Conservation (phyloP, 1,140 invertebrate species). For the Drosophila lacertosa region DNA sequence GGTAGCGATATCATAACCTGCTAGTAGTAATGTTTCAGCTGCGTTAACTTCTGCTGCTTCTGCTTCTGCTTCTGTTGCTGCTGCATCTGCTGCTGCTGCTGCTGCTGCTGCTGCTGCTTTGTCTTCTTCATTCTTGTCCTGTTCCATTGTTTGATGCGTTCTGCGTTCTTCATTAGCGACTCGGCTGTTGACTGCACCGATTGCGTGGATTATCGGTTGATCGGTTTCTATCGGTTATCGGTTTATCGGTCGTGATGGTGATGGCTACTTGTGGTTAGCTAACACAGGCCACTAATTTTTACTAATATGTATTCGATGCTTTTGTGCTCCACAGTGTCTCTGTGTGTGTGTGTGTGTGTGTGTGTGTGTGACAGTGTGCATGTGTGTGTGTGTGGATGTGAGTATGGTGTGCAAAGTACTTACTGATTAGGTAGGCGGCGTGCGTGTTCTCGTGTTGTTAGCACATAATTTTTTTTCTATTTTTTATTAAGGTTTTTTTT, state of each 20-base stretch:
- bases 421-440: conserved; percentile 44
- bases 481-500: conserved; percentile 9
- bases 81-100: conserved; percentile 13
- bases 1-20: conserved; percentile 30
- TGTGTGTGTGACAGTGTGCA: conserved; percentile 7
- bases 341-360: conserved; percentile 5
- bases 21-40: neutral
- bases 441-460: conserved; percentile 52
- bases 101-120: conserved; percentile 23
- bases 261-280: conserved; percentile 24
- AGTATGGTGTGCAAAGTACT: conserved; percentile 36
- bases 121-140: conserved; percentile 20
- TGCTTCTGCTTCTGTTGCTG: conserved; percentile 19
- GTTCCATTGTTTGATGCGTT: conserved; percentile 5
- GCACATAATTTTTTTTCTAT: conserved; percentile 30
- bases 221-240: conserved; percentile 11
- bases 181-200: conserved; percentile 42
- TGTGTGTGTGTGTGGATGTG: conserved; percentile 21
- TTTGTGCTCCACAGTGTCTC: conserved; percentile 5
- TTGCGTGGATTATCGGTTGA: conserved; percentile 20
- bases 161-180: conserved; percentile 4
- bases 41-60: conserved; percentile 3
- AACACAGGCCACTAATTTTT: conserved; percentile 17
- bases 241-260: conserved; percentile 17
- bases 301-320: conserved; percentile 1